phyloP scores from a whole-genome alignment of 2,797 vertebrate genomes.

The Decapterus maruadsi region DNA sequence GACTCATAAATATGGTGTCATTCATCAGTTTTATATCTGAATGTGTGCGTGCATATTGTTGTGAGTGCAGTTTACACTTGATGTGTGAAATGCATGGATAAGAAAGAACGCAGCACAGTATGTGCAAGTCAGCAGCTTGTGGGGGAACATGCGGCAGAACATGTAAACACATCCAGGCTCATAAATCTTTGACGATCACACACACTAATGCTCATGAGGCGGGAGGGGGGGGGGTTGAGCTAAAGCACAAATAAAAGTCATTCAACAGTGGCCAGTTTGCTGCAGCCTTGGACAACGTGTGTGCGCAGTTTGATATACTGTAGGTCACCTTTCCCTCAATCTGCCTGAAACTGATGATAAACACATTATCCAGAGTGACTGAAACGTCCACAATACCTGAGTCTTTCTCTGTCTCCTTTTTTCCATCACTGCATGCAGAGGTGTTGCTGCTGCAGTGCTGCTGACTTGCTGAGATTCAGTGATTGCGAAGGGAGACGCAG shows the following conservation, averaged over 20 bases:
- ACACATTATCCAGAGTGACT: background rate
- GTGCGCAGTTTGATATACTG: background rate
- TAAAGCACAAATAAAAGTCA: constrained; percentile 47
- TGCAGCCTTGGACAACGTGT: constrained; percentile 5
- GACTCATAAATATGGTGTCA: background rate
- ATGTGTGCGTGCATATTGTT: background rate
- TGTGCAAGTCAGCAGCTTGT: constrained; percentile 37
- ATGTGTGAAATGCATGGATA: background rate
- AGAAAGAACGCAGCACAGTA: background rate
- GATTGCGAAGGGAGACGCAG: constrained; percentile 55
- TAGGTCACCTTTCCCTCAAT: constrained; percentile 3
- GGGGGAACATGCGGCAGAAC: background rate
- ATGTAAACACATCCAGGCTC: constrained; percentile 2
- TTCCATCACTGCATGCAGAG: constrained; percentile 11
- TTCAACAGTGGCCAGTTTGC: constrained; percentile 9
- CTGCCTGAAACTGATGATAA: constrained; percentile 14
- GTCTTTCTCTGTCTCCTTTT: background rate
- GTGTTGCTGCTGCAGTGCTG: constrained; percentile 63
- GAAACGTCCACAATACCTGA: background rate
- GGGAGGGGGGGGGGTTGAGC: background rate
- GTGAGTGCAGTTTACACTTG: background rate
- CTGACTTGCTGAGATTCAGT: constrained; percentile 59
- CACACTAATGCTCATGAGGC: background rate
- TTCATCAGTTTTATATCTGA: background rate
- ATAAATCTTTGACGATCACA: constrained; percentile 14